These are phyloP conservation scores for Rhinopomastus cyanomelas DNA, from an alignment of 2,113 vertebrate genomes.

Conservation along the genomic window DNA sequence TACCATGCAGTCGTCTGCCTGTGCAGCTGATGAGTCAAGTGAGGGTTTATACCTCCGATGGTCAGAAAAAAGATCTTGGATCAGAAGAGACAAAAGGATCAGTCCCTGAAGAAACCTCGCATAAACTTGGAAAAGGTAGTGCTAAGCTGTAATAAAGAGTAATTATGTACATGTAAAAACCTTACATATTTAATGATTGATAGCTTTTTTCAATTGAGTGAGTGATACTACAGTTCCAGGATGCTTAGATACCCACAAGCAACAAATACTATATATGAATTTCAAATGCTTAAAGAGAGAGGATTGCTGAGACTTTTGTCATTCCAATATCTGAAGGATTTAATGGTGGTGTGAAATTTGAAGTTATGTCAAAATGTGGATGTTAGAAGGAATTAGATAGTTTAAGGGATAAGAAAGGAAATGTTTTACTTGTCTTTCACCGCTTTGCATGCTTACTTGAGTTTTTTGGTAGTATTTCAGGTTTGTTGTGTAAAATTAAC, in stretches of 20 bases:
- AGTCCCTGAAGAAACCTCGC: background rate
- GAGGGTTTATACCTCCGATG: constrained; percentile 83
- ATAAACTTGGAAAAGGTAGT: constrained; percentile 65
- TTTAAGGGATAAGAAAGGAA: background rate
- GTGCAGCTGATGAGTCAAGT: constrained; percentile 74
- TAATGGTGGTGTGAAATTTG: background rate
- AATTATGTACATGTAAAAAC: background rate
- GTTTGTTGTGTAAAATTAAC: background rate
- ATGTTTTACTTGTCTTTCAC: background rate
- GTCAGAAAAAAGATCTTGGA: constrained; percentile 73
- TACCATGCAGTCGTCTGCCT: constrained; percentile 70
- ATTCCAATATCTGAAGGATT: background rate
- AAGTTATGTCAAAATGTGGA: background rate
- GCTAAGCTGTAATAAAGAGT: background rate
- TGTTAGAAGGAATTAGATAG: background rate
- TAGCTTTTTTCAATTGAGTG: background rate
- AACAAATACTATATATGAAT: background rate
- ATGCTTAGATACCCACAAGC: background rate
- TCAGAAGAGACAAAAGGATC: constrained; percentile 38
- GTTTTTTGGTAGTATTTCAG: background rate
- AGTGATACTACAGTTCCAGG: rapidly evolving
- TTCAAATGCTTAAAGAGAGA: background rate
- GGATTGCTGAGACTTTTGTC: background rate
- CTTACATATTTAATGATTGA: background rate
- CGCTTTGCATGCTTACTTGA: background rate